Conservation (phyloP, 1,140 invertebrate genomes). For the Neodiprion fabricii region DNA sequence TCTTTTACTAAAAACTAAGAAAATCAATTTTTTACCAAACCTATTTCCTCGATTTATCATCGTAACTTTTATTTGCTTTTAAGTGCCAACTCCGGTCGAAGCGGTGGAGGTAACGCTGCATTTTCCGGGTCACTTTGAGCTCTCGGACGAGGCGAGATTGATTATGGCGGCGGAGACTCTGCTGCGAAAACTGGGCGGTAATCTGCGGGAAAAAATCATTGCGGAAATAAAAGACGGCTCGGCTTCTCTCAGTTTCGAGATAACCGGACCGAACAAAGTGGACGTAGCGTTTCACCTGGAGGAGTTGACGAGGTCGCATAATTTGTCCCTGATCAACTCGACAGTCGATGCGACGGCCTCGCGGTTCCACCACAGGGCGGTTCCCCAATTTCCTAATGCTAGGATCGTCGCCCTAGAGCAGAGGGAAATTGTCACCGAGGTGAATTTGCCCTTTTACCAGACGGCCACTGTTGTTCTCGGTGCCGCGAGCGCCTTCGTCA, state of each 20-base stretch:
- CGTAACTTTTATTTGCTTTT: conserved; percentile 20
- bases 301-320: conserved; percentile 64
- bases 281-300: conserved; percentile 71
- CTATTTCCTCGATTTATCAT: not conserved
- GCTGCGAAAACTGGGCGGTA: conserved; percentile 61
- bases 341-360: conserved; percentile 72
- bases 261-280: conserved; percentile 70
- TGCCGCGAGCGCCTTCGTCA: conserved; percentile 74
- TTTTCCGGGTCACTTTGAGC: conserved; percentile 65
- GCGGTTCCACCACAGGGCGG: conserved; percentile 66
- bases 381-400: conserved; percentile 53
- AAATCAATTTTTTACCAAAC: too few species aligned
- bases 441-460: conserved; percentile 73
- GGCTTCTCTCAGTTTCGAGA: conserved; percentile 66
- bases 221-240: conserved; percentile 65
- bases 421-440: conserved; percentile 71
- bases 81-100: conserved; percentile 67
- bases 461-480: conserved; percentile 74
- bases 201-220: conserved; percentile 61
- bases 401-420: conserved; percentile 68
- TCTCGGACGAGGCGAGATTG: conserved; percentile 61
- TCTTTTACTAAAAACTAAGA: too few species aligned
- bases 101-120: conserved; percentile 68
- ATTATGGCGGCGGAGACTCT: conserved; percentile 62
- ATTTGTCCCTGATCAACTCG: conserved; percentile 57